Evolutionary conservation across 2,113 vertebrate species (phyloP).

Genomic region (Desmodus rotundus): DNA sequence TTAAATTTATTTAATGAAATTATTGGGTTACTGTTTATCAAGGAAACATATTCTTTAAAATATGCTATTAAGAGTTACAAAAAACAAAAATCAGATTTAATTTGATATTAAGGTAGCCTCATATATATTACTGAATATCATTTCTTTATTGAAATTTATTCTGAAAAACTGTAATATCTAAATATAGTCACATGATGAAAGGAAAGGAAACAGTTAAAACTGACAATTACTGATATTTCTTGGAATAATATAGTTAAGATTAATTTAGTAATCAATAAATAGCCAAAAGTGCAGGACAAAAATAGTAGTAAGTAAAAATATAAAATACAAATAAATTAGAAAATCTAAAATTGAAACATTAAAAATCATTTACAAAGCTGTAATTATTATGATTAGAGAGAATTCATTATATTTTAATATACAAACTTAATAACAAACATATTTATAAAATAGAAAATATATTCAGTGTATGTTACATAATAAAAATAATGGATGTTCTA

Average conservation of each 20-base stretch:
- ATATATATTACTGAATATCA: neutral
- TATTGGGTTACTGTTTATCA: neutral
- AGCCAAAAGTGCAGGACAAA: neutral
- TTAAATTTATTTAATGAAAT: neutral
- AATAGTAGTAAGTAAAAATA: neutral
- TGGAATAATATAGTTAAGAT: neutral
- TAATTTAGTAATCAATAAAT: neutral
- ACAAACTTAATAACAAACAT: neutral
- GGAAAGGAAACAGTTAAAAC: neutral
- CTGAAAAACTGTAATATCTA: neutral
- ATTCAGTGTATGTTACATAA: neutral
- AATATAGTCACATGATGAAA: neutral
- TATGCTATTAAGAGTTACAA: neutral
- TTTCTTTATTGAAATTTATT: neutral
- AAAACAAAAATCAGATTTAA: neutral
- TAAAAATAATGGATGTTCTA: neutral
- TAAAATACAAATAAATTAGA: neutral
- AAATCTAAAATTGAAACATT: neutral
- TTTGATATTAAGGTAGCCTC: neutral
- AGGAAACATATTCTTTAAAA: neutral
- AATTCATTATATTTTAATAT: neutral
- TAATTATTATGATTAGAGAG: neutral
- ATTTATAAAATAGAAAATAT: neutral
- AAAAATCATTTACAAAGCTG: neutral
- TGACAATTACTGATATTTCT: neutral